phyloP scores from a whole-genome alignment of 2,888 invertebrate species.

The Hydrotaea diabolus region DNA sequence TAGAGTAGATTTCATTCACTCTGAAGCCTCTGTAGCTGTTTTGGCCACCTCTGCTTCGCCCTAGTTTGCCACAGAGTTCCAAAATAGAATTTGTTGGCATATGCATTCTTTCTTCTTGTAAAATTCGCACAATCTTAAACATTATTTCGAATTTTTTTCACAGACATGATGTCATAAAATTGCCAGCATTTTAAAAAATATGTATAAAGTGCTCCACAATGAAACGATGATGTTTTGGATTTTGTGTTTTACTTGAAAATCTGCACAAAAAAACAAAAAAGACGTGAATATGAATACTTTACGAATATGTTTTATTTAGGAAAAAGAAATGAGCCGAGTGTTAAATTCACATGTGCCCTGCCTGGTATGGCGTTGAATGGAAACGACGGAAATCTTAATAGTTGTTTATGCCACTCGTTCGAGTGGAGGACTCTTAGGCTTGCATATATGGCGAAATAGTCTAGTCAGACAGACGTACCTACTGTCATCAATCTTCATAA shows the following conservation, averaged over 20 bases:
- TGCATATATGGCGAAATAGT: neutral
- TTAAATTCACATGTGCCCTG: neutral
- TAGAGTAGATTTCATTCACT: too few relatives aligned
- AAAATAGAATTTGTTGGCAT: neutral
- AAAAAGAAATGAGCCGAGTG: conserved; percentile 9
- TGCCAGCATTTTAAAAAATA: conserved; percentile 1
- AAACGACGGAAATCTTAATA: conserved; percentile 64
- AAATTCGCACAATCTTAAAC: neutral
- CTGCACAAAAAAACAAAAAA: neutral
- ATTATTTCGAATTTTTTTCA: neutral
- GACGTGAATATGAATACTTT: neutral
- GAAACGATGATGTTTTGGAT: neutral
- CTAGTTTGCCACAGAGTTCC: neutral
- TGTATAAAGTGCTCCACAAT: neutral
- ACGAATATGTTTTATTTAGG: neutral
- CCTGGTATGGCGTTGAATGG: neutral
- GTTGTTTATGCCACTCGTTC: conserved; percentile 47
- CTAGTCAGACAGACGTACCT: neutral
- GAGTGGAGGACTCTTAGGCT: neutral
- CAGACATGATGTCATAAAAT: conserved; percentile 5
- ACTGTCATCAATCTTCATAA: conserved; percentile 33
- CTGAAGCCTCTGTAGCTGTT: too few relatives aligned
- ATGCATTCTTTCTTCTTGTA: neutral
- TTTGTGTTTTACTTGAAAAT: neutral
- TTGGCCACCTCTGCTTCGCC: neutral